Base-by-base conservation (phyloP, 2,113 vertebrate genomes). In the Motacilla tschutschensis region DNA sequence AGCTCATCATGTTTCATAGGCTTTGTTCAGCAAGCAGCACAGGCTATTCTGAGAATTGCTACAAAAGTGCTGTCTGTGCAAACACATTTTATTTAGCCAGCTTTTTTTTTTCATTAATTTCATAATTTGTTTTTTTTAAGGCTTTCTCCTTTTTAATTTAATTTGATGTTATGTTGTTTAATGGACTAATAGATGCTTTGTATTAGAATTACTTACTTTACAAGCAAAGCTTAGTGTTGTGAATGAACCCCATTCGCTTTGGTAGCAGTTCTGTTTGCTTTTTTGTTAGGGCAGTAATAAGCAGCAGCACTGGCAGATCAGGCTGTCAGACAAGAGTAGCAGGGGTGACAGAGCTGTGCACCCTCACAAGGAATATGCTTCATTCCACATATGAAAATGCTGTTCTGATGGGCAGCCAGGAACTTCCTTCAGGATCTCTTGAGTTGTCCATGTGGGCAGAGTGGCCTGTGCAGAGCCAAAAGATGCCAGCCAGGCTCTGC, bases 31-130 rank as follows among this genome's bases (percentile, higher is more conserved):
- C 79, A 57, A 60, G 80, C 36, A 41, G 50, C 55, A 12, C 25
- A 29, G 47, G 21, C 74, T 65, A 4, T 63, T 69, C 36, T 79
- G 65, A 93, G 73, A 85, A 91, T 65, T 70, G 90, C 65, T 74
- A 17, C 67, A 31, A 66, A 90, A 88, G 31, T 28, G n/a, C 58
- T 88, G 29, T 67, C 69, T 88, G 17, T 80, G 76, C 90, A 90
- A 76, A 88, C 41, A 76, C 31, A 22, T 64, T 91, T 69, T 69
- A 83, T 93, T 81, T 85, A 92, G 47, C 87, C 57, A 74, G 38
- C 24, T 4, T 3, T 64, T 77, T 74, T 67, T 74, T 75, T 43
- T 57, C 47, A 83, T 79, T 81, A 65, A 79, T 83, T 83, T 88
- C 4, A 41, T 73, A 0, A 73, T 85, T 46, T 69, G 12, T 3